A percentile compares a stretch with the other conserved stretches of the same genome.
Conservation (phyloP, 1,140 invertebrate genomes). For the Vanessa atalanta region DNA sequence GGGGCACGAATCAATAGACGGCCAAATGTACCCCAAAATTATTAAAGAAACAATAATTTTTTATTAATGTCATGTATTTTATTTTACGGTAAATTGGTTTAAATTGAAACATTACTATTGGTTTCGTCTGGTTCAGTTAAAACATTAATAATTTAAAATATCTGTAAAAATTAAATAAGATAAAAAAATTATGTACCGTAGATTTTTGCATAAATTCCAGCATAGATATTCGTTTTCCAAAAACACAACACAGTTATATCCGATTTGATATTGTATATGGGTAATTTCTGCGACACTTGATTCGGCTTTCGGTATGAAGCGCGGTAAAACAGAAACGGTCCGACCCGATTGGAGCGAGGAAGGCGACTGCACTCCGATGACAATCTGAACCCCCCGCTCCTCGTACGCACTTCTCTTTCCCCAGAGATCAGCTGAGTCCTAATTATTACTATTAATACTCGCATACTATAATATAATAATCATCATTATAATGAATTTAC, state of each 20-base stretch:
- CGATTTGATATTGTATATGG: constrained; percentile 29
- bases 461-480: constrained; percentile 18
- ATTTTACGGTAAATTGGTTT: constrained; percentile 17
- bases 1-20: constrained; percentile 70
- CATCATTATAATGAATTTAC: constrained; percentile 24
- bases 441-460: constrained; percentile 25
- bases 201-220: constrained; percentile 15
- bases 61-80: constrained; percentile 23
- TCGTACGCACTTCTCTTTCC: constrained; percentile 42
- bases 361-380: constrained; percentile 53
- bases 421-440: constrained; percentile 54
- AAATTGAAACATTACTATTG: neutral
- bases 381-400: constrained; percentile 36
- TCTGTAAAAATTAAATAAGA: neutral
- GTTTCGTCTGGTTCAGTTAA: neutral
- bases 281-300: constrained; percentile 40
- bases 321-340: constrained; percentile 21
- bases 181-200: constrained; percentile 17
- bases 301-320: constrained; percentile 3
- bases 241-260: constrained; percentile 37
- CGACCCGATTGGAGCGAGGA: constrained; percentile 40
- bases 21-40: constrained; percentile 38
- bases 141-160: neutral
- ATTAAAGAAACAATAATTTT: constrained; percentile 24
- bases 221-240: constrained; percentile 33